Evolutionary conservation across 2,113 vertebrate species (phyloP).

Genomic region (Bos taurus): ARS-UCD2.0 NC_037336.1:88223001-88223500

Average conservation of each 20-base stretch:
- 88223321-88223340: background rate
- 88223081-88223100: background rate
- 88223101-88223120: background rate
- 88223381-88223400: background rate
- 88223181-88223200: background rate
- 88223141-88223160: background rate
- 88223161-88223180: background rate
- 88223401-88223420: background rate
- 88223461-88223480: background rate
- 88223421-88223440: background rate
- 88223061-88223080: background rate
- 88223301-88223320: background rate
- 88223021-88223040: background rate
- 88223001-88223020: background rate
- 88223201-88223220: background rate
- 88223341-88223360: background rate
- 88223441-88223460: background rate
- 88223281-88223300: background rate
- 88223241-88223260: background rate
- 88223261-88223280: background rate
- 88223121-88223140: background rate
- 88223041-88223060: background rate
- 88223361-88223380: background rate
- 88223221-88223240: background rate
- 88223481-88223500: no score